Base-by-base conservation (phyloP, 2,888 invertebrate species). In the Philaethria dido region DNA sequence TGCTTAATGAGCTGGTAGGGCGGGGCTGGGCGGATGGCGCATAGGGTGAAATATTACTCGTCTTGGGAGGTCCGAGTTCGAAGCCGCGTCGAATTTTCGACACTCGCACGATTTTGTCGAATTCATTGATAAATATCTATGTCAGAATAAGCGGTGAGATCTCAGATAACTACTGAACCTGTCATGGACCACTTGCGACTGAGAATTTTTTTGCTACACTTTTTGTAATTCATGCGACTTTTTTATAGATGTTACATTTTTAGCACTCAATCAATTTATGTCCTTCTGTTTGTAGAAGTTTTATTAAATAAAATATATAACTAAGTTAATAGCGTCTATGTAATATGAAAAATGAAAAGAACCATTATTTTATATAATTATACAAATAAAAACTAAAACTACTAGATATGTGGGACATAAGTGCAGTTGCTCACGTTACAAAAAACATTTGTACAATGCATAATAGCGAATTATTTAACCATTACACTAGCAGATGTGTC, bases 91-190 rank as follows among this genome's bases (percentile, higher is more conserved):
- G 86, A 79, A 89, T 88, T 89, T 90, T 91, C 89, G 90, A 90
- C 92, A 91, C 90, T 86, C 78, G 86, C 88, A 89, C 86, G 88
- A 89, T 90, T 91, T 90, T 91, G 91, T 89, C 90, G 88, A 90
- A 84, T 82, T 74, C 71, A 77, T 80, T 88, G 89, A 90, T 91
- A 86, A 84, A 89, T 91, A 87, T 89, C 87, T 84, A 77, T 74
- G 78, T 80, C 80, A 77, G 80, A 81, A 81, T 77, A 77, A 69
- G 75, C 72, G 76, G 73, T 73, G 79, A 82, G 86, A 88, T 86
- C 78, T 72, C 69, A 76, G 88, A 88, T 88, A 86, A 80, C 76
- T 71, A 73, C 73, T 74, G 78, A 61, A 64, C 64, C 59, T 63
- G 72, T 69, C 70, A 71, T 69, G 71, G 69, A 39, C 67, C 52